Conservation (phyloP, 2,113 vertebrate genomes). For the Polyodon spathula region DNA sequence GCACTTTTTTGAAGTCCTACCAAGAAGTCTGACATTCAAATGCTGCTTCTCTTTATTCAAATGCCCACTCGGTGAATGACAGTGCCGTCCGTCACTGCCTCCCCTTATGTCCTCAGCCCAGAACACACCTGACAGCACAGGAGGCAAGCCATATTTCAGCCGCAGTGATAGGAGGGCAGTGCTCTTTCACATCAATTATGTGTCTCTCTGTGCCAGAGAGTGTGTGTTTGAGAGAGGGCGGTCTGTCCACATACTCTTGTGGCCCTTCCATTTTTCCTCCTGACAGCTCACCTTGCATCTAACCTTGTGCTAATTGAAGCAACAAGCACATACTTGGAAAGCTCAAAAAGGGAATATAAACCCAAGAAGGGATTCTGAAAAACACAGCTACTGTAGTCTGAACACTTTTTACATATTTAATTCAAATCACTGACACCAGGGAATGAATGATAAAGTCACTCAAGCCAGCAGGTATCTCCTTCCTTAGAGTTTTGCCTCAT, state of each 20-base stretch:
- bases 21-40: too few relatives aligned
- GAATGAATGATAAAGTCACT: too few relatives aligned
- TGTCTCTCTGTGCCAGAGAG: not conserved
- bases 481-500: too few relatives aligned
- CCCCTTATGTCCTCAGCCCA: conserved; percentile 29
- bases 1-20: too few relatives aligned
- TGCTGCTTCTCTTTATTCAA: too few relatives aligned
- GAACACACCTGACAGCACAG: conserved; percentile 38
- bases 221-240: not conserved
- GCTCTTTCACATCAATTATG: conserved; percentile 63
- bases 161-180: conserved; percentile 41
- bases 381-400: too few relatives aligned
- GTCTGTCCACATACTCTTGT: not conserved
- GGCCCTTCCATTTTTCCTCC: conserved; percentile 5
- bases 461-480: too few relatives aligned
- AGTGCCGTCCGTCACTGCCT: conserved; percentile 35
- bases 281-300: conserved; percentile 49
- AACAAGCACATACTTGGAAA: not conserved
- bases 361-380: too few relatives aligned
- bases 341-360: not conserved
- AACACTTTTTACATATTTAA: too few relatives aligned
- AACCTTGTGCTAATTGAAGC: conserved; percentile 36
- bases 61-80: too few relatives aligned
- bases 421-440: too few relatives aligned
- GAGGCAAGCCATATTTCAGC: conserved; percentile 43